These are phyloP conservation scores for Paramormyrops hopkinsi DNA, from an alignment of 2,797 vertebrate genomes.

Conservation along the genomic window DNA sequence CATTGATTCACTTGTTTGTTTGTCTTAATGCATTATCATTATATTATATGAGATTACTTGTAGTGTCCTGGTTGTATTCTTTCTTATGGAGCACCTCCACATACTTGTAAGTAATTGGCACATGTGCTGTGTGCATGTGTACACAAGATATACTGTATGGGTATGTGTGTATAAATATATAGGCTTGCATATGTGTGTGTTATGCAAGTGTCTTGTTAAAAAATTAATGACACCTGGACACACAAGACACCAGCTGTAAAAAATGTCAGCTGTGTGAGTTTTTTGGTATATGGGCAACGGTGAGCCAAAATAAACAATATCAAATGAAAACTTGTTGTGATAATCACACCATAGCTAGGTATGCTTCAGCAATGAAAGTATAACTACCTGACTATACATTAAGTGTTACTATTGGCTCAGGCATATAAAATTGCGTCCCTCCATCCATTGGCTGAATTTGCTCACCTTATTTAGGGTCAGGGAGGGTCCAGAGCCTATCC, in stretches of 20 bases:
- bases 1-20: conserved; percentile 24
- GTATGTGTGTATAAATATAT: conserved; percentile 6
- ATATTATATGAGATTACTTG: conserved; percentile 37
- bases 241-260: not conserved
- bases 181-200: not conserved
- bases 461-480: not conserved
- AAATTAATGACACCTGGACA: not conserved
- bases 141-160: not conserved
- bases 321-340: not conserved
- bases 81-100: conserved; percentile 35
- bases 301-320: not conserved
- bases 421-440: not conserved
- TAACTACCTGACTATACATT: not conserved
- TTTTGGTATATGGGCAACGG: not conserved
- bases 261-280: not conserved
- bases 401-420: not conserved
- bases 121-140: not conserved
- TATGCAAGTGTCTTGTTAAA: not conserved
- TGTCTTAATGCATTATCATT: conserved; percentile 37
- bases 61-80: conserved; percentile 34
- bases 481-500: not conserved
- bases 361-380: not conserved
- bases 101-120: not conserved
- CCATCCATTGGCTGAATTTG: not conserved
- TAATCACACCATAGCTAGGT: not conserved